Percentiles rank a stretch among this genome's conserved stretches.
Conservation (phyloP, 1,140 invertebrate species). For the Rhopalosiphum maidis region DNA sequence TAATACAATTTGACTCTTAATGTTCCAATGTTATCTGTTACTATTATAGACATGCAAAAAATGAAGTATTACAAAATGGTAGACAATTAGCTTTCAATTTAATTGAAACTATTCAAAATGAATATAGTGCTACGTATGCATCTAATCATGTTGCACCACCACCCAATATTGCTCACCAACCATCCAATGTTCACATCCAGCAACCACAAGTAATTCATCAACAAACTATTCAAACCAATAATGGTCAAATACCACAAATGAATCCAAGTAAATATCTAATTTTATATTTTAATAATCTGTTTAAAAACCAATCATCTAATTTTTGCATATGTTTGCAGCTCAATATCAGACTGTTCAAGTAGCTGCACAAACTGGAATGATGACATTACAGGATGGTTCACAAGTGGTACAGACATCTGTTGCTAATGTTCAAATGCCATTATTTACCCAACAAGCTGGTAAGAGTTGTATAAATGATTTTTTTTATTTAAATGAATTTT, state of each 20-base stretch:
- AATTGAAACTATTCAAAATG: constrained; percentile 81
- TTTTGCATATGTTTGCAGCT: not conserved
- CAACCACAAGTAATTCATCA: constrained; percentile 49
- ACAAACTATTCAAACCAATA: constrained; percentile 49
- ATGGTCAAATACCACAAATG: constrained; percentile 48
- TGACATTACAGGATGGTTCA: constrained; percentile 45
- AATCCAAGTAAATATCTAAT: constrained; percentile 44
- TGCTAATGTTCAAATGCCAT: constrained; percentile 54
- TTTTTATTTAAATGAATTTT: not conserved
- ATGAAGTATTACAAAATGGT: constrained; percentile 74
- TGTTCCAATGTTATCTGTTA: not conserved
- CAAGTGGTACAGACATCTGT: constrained; percentile 52
- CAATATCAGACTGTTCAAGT: constrained; percentile 56
- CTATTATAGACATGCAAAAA: constrained; percentile 69
- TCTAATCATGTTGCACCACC: constrained; percentile 60
- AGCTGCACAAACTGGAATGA: constrained; percentile 46
- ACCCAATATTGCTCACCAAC: constrained; percentile 61
- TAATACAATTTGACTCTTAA: not conserved
- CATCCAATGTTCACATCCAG: constrained; percentile 12
- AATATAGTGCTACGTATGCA: constrained; percentile 64
- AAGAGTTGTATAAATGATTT: not conserved
- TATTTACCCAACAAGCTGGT: constrained; percentile 49
- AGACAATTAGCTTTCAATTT: constrained; percentile 78
- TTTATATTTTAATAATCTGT: not conserved
- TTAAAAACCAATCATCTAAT: not conserved